A percentile compares a stretch with the other conserved stretches of the same genome.
These are phyloP conservation scores for Amniataba percoides DNA, from an alignment of 2,797 vertebrate genomes.

Conservation along the genomic window DNA sequence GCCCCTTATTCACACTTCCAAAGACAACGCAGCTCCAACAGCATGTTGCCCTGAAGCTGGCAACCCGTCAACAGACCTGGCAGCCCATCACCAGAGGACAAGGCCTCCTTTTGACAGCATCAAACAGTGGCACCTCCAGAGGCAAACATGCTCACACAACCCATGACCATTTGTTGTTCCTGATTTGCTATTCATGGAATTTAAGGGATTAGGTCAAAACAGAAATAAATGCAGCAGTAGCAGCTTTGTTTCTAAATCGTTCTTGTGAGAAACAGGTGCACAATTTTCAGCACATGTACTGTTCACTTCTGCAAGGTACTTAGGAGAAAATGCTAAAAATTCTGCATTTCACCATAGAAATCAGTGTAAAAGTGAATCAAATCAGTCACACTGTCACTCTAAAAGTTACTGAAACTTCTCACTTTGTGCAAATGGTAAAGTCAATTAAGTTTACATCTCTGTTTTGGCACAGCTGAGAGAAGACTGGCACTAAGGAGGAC, in stretches of 20 bases:
- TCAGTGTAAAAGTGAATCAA: neutral
- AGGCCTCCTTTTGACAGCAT: conserved; percentile 70
- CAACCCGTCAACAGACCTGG: conserved; percentile 67
- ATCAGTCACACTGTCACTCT: conserved; percentile 1
- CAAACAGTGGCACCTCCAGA: conserved; percentile 54
- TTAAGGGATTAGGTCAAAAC: conserved; percentile 31
- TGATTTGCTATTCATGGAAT: conserved; percentile 59
- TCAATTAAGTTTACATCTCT: conserved; percentile 93
- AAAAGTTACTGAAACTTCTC: conserved; percentile 42
- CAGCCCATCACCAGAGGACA: conserved; percentile 59
- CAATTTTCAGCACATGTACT: neutral
- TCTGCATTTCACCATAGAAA: neutral
- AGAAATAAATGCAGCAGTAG: conserved; percentile 15
- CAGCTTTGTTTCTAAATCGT: neutral
- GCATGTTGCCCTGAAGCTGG: conserved; percentile 73
- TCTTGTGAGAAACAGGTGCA: neutral
- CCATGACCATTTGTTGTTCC: conserved; percentile 31
- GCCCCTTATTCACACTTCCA: conserved; percentile 83
- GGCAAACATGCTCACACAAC: conserved; percentile 34
- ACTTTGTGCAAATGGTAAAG: conserved; percentile 71
- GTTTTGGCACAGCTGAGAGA: conserved; percentile 88
- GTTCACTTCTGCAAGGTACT: neutral
- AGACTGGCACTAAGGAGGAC: conserved; percentile 80
- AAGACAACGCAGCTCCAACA: conserved; percentile 75
- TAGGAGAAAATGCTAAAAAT: neutral